Conservation (phyloP, 1,140 invertebrate species). For the Polyergus mexicanus region DNA sequence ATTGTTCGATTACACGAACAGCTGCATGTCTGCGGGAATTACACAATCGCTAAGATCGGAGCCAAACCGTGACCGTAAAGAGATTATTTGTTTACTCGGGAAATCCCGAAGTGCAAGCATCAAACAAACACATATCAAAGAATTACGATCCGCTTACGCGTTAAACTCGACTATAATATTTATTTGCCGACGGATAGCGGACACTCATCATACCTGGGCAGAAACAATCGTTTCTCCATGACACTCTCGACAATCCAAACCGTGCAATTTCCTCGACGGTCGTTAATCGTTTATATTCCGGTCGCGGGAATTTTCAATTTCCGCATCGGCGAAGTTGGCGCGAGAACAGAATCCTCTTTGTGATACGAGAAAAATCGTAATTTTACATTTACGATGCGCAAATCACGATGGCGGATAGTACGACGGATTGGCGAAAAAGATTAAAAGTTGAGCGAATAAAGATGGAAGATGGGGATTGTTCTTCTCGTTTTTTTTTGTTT, state of each 20-base stretch:
- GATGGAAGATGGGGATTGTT: not conserved
- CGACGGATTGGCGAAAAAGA: not conserved
- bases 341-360: conserved; percentile 1
- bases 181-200: not conserved
- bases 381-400: conserved; percentile 19
- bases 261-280: conserved; percentile 37
- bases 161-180: conserved; percentile 3
- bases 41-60: conserved; percentile 5
- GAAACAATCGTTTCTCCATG: conserved; percentile 33
- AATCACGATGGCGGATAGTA: not conserved
- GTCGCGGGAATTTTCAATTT: conserved; percentile 64
- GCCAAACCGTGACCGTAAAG: not conserved
- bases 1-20: conserved; percentile 20
- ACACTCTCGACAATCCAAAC: conserved; percentile 5
- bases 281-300: conserved; percentile 53
- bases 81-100: not conserved
- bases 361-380: not conserved
- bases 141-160: not conserved
- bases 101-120: conserved; percentile 5
- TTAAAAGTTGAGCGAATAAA: not conserved
- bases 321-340: not conserved
- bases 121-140: not conserved
- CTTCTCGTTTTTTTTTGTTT: not conserved
- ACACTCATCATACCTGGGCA: conserved; percentile 21
- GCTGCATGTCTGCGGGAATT: not conserved